Evolutionary conservation across 37 sponge, comb jelly and placozoan species (phyloP).

Genomic region (Halichondria panicea): DNA sequence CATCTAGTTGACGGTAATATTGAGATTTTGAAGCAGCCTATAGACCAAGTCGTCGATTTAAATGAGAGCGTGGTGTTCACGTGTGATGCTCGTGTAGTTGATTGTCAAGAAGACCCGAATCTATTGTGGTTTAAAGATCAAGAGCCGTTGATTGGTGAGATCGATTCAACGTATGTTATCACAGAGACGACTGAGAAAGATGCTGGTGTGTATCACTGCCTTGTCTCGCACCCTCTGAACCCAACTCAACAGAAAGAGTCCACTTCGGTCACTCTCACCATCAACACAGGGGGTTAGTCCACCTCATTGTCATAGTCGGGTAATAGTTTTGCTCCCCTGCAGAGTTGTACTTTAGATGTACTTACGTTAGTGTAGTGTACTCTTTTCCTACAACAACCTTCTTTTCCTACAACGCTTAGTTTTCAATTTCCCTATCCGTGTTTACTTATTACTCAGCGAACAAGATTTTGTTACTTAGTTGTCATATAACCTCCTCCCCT

Average conservation of each 20-base stretch:
- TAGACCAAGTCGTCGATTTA: conserved; percentile 6
- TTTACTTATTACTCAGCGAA: too few relatives aligned
- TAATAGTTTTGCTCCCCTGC: too few relatives aligned
- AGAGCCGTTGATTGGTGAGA: conserved; percentile 42
- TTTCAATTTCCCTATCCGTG: too few relatives aligned
- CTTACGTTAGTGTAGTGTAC: too few relatives aligned
- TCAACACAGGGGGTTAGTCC: not conserved
- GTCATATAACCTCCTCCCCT: too few relatives aligned
- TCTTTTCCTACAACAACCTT: too few relatives aligned
- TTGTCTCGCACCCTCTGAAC: conserved; percentile 30
- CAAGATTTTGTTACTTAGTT: too few relatives aligned
- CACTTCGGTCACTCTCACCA: conserved; percentile 4
- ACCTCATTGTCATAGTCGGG: too few relatives aligned
- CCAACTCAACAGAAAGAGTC: not conserved
- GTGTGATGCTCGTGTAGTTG: conserved; percentile 26
- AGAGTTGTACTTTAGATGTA: too few relatives aligned
- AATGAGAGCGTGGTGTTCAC: conserved; percentile 17
- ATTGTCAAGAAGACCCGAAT: conserved; percentile 8
- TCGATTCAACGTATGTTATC: conserved; percentile 10
- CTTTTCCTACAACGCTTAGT: too few relatives aligned
- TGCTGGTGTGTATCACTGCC: conserved; percentile 39
- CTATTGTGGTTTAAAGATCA: conserved; percentile 58
- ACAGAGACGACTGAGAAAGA: conserved; percentile 34
- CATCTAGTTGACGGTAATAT: conserved; percentile 10
- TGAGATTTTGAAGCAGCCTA: conserved; percentile 29